Base-by-base conservation (phyloP, 2,797 vertebrate genomes). In the Sebastes melanostomus region DNA sequence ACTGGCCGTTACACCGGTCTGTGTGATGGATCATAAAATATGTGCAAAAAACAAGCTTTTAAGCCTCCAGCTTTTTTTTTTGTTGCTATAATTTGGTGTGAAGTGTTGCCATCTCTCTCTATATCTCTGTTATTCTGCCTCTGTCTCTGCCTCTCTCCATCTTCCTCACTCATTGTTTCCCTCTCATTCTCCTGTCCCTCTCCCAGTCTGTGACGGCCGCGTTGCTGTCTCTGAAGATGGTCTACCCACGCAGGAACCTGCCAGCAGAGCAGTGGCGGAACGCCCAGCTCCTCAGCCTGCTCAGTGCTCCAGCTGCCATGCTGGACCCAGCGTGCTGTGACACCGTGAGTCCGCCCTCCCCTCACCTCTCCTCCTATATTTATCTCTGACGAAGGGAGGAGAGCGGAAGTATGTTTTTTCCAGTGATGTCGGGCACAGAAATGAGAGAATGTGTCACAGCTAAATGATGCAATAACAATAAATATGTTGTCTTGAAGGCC, bases 251-350 rank as follows among this genome's bases (percentile, higher is more conserved):
- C 85, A 95, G 98, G 86, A 98, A 96, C 86, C 96, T 97, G 27
- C 93, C 95, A 1, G 96, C 96, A 0, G 98, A 98, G 52, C 97
- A 97, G 71, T 99, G 98, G 97, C 96, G 97, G 3, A 93, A 88
- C 0, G 96, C 96, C 84, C 98, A 99, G 84, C 96, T 99, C 46
- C 96, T 99, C 66, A 97, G 96, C 83, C 93, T 99, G 75, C 95
- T 97, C 42, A 94, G 96, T 14, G 81, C 88, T 1, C 90, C 97
- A 0, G 94, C 95, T 4, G 13, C 91, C 93, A 97, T 99, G 97
- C 92, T 99, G 82, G 95, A 94, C 20, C 97, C 98, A 0, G 94
- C 94, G 55, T 93, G 70, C 86, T 97, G 96, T 2, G 96, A 98
- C 71, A 97, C 97, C 0, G 98, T 99, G 92, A 95, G 97, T 90